Base-by-base conservation (phyloP, 2,113 vertebrate genomes). In the Fulica atra region DNA sequence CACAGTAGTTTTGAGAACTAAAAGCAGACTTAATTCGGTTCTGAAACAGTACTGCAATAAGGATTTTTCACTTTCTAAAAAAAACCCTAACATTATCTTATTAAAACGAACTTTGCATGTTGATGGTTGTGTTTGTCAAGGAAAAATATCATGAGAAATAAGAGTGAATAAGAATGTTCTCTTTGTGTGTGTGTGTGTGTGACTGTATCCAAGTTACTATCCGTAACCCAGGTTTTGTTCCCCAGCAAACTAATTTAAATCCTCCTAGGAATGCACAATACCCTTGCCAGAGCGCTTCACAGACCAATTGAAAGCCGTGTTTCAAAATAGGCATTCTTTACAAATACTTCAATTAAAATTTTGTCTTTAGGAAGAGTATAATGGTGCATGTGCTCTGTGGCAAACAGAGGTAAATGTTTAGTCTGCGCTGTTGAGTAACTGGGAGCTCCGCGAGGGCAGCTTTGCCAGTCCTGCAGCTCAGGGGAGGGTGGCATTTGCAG, bases 231-330 rank as follows among this genome's bases (percentile, higher is more conserved):
- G 95, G 96, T 97, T 97, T 98, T 96, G 96, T 94, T 97, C 88
- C 50, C 89, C 51, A 14, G 78, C 96, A 83, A 88, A 90, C 95
- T 96, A 92, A 98, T 97, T 97, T 97, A 97, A 98, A 98, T 98
- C 98, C 97, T 96, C 90, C 76, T 74, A 97, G 97, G 98, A 98
- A 98, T 98, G 97, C 86, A 79, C 40, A 91, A 70, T 94, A 81
- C 97, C 96, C 93, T 93, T 97, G 96, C 97, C 97, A 98, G 94
- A 96, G 93, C 64, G 97, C 97, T 97, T 97, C 96, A 92, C 94
- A 94, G 89, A 89, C 89, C 89, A 93, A 63, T 94, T 98, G 97
- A 96, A 97, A 97, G 94, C 97, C 87, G 96, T 97, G 70, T 89
- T 97, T 91, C 86, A 94, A 95, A 97, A 96, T 89, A 79, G 88